Evolutionary conservation across 2,797 vertebrate species (phyloP).

Genomic region (Macropodus opercularis): DNA sequence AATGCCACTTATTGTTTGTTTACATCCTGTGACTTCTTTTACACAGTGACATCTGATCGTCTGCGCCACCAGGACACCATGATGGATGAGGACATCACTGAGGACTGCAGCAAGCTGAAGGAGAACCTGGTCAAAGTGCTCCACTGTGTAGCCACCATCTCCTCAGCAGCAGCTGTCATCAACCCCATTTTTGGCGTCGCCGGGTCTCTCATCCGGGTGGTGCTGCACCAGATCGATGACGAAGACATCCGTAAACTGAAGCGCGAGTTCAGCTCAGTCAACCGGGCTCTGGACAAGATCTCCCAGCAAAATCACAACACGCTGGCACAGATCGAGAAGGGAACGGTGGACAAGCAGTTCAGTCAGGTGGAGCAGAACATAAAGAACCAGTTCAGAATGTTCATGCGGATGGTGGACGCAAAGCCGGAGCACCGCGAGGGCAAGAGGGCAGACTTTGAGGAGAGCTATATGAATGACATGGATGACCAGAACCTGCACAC

Average conservation of each 20-base stretch:
- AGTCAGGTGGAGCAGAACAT: constrained; percentile 80
- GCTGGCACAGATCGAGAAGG: constrained; percentile 80
- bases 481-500: constrained; percentile 86
- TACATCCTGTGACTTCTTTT: background rate
- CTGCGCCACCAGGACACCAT: constrained; percentile 13
- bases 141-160: constrained; percentile 80
- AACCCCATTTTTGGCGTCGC: constrained; percentile 85
- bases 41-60: background rate
- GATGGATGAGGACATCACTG: constrained; percentile 72
- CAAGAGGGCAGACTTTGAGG: constrained; percentile 75
- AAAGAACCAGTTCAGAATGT: constrained; percentile 83
- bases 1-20: no score
- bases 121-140: constrained; percentile 78
- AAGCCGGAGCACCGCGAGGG: constrained; percentile 57
- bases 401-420: constrained; percentile 81
- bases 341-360: constrained; percentile 81
- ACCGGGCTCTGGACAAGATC: constrained; percentile 74
- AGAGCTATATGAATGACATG: constrained; percentile 75
- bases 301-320: constrained; percentile 74
- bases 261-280: constrained; percentile 78
- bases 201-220: constrained; percentile 82
- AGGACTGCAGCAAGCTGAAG: constrained; percentile 80
- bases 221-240: constrained; percentile 82
- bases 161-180: constrained; percentile 81
- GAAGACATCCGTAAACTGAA: constrained; percentile 82